Base-by-base conservation (phyloP, 2,113 vertebrate genomes). In the Lycocorax pyrrhopterus region DNA sequence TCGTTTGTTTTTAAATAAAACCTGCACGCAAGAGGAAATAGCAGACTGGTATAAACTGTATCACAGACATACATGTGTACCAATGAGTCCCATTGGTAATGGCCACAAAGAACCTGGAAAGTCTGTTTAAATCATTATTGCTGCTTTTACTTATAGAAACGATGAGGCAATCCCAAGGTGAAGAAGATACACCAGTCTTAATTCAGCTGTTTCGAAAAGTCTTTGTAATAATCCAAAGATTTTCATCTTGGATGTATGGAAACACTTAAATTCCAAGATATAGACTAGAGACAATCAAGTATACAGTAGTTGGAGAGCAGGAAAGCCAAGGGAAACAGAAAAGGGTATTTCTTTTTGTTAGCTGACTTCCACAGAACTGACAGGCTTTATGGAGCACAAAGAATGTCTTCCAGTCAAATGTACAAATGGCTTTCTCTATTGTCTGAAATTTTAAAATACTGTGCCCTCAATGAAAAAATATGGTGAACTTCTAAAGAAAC, bases 211-310 rank as follows among this genome's bases (percentile, higher is more conserved):
- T 89, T n/a, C 79, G 67, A 63, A 90, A 76, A 67, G 35, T 78
- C 32, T 47, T 90, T 49, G 18, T 41, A 77, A 39, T 9, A 80
- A 47, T 63, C 51, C 55, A 44, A 88, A 89, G 25, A 43, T 73
- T 89, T 84, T 87, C 25, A 64, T 85, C 73, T 79, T 64, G 58
- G 58, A 96, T 91, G 89, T 72, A 63, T 13, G 69, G 77, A 90
- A 87, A 79, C 90, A 94, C 37, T 86, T 91, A 85, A 52, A 92
- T 43, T 95, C 92, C 88, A 96, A 69, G 90, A 97, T 39, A 94
- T 43, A 95, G 78, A 91, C 92, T 64, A 62, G 67, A 95, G 55
- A 94, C 60, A 94, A 88, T 68, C 79, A 91, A 94, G 69, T n/a
- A 75, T 79, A 94, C 22, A 74, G 68, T 16, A 94, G 64, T 0